phyloP scores from a whole-genome alignment of 2,888 invertebrate species.

The Syrphus vitripennis region DNA sequence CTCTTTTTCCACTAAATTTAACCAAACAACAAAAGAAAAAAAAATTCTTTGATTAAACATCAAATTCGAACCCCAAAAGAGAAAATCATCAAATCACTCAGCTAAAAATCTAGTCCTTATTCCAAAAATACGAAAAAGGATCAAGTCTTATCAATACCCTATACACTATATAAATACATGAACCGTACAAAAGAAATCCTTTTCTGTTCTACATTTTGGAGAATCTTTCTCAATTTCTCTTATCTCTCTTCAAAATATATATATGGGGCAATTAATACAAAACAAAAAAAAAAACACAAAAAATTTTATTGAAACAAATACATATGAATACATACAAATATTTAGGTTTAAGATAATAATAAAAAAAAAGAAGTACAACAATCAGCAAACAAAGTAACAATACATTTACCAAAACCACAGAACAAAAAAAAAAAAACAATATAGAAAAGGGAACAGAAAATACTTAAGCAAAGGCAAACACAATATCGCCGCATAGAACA shows the following conservation, averaged over 20 bases:
- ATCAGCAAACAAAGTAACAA: constrained; percentile 60
- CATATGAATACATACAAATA: background rate
- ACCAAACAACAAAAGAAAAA: constrained; percentile 1
- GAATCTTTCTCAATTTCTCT: constrained; percentile 1
- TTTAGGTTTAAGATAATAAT: background rate
- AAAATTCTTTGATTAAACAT: constrained; percentile 8
- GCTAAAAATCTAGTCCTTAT: constrained; percentile 25
- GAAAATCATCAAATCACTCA: constrained; percentile 24
- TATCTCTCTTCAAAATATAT: constrained; percentile 11
- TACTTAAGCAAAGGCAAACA: constrained; percentile 69
- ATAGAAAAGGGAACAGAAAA: constrained; percentile 42
- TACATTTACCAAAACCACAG: constrained; percentile 25
- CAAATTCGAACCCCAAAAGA: background rate
- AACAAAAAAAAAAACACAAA: too few relatives aligned
- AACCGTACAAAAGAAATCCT: constrained; percentile 35
- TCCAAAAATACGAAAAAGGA: background rate
- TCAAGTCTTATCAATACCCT: constrained; percentile 36
- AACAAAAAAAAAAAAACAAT: background rate
- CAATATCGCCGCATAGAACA: constrained; percentile 64
- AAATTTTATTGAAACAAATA: constrained; percentile 48
- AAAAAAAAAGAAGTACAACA: background rate
- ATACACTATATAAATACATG: too few relatives aligned
- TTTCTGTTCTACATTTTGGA: constrained; percentile 31
- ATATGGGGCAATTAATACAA: constrained; percentile 70
- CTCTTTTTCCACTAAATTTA: constrained; percentile 11